Percentiles rank a stretch among this genome's conserved stretches.
Conservation (phyloP, 2,888 invertebrate genomes). For the Coleophora flavipennella region DNA sequence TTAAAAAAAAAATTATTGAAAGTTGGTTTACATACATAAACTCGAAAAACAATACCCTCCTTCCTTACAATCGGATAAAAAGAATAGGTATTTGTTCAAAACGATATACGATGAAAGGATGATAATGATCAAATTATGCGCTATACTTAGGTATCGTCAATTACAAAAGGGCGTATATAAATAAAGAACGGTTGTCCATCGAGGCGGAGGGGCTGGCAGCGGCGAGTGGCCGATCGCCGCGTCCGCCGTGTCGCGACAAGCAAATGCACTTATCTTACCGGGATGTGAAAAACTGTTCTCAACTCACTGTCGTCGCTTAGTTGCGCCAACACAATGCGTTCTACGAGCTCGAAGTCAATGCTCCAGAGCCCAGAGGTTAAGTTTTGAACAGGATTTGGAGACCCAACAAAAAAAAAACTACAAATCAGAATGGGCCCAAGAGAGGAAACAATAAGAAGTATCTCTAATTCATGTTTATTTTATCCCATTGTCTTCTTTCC, state of each 20-base stretch:
- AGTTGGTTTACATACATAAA: too few species aligned
- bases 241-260: conserved; percentile 67
- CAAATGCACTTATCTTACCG: conserved; percentile 72
- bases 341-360: conserved; percentile 48
- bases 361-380: conserved; percentile 50
- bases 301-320: conserved; percentile 58
- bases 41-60: too few species aligned
- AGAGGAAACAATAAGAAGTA: conserved; percentile 49
- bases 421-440: conserved; percentile 40
- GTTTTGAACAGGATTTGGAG: conserved; percentile 47
- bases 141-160: conserved; percentile 64
- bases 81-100: too few species aligned
- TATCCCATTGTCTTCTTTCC: conserved; percentile 32
- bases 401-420: conserved; percentile 44
- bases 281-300: conserved; percentile 64
- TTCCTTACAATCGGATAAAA: too few species aligned
- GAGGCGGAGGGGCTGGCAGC: conserved; percentile 40
- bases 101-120: conserved; percentile 31
- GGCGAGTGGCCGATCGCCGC: conserved; percentile 35
- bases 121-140: conserved; percentile 54
- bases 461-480: conserved; percentile 34
- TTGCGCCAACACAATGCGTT: conserved; percentile 54
- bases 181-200: conserved; percentile 58
- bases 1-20: too few species aligned
- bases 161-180: conserved; percentile 66